Evolutionary conservation across 1,140 invertebrate genomes (phyloP), one percentile per base, ranked within the genome.

Genomic region (Caenorhabditis inopinata): DNA sequence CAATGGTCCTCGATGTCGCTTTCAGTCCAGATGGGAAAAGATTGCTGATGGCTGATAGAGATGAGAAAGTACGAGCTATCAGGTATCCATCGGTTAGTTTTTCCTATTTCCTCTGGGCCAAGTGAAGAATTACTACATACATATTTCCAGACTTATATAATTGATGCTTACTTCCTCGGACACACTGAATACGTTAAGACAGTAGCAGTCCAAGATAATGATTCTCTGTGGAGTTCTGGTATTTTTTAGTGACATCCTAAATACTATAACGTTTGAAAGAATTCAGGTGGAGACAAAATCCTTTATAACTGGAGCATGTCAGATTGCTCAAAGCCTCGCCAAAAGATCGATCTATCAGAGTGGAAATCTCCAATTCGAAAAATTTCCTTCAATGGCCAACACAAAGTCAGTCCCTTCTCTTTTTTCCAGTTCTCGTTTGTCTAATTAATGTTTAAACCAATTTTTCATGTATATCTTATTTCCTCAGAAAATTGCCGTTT

Each of bases 1-100:
- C 78, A 12, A 79, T 79, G 78, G 27, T 79, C 32, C 38, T 79
- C 16, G 78, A 79, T 38, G 46, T 79, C 4, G 78, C 78, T 11
- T 38, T 79, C 32, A 45, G 32, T 51, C 62, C 68, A 14, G 68
- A 79, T 38, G 58, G 58, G 29, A 79, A 53, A 23, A 27, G 25
- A 29, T 27, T 79, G 11, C 18, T 53, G 18, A 51, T 79, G 51
- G 58, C 78, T n/a, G 78, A 79, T 21, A 14, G 78, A 38, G 78
- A 79, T 45, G 78, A 79, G 23, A 79, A 79, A 74, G 48, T 79
- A 2, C 42, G 78, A 48, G 58, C 58, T 6, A 29, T 49, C 6
- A 47, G 68, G 18, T 79, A 79, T 35, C 78, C 78, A 14, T 32
- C 62, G 11, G 78, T 79, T 51, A 14, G 32, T 25, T 27, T 23